These are phyloP conservation scores for Lutra lutra DNA, from an alignment of 2,797 vertebrate species.

Conservation along the genomic window DNA sequence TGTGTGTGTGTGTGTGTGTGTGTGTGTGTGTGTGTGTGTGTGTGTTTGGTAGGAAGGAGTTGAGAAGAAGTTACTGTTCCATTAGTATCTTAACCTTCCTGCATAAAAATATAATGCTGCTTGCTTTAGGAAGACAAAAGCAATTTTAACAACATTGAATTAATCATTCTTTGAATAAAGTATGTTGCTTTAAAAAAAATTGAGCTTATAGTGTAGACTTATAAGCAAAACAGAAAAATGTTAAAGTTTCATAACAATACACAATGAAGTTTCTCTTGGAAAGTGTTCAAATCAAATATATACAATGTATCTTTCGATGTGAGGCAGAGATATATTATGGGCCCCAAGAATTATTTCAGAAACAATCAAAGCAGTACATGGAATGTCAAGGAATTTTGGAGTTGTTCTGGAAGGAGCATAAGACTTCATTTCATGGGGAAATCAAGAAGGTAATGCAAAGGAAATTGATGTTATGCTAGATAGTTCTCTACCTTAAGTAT, in stretches of 20 bases:
- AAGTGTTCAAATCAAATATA: conserved; percentile 7
- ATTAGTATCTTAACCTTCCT: neutral
- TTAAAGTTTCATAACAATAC: conserved; percentile 15
- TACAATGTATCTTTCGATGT: conserved; percentile 10
- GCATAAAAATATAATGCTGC: conserved; percentile 9
- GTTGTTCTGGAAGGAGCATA: conserved; percentile 31
- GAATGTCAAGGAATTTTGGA: conserved; percentile 52
- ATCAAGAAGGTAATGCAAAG: conserved; percentile 64
- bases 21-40: neutral
- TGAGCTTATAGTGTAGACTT: neutral
- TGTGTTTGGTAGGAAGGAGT: neutral
- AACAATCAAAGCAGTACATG: conserved; percentile 43
- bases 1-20: neutral
- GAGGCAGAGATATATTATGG: neutral
- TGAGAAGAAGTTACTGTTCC: neutral
- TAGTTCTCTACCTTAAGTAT: conserved; percentile 45
- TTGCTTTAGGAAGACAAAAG: conserved; percentile 50
- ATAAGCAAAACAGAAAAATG: conserved; percentile 14
- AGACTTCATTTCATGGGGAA: conserved; percentile 52
- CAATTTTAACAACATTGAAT: conserved; percentile 49
- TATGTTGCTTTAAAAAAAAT: neutral
- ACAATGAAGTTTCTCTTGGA: conserved; percentile 31
- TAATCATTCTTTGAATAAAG: conserved; percentile 40
- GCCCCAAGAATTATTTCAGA: conserved; percentile 53
- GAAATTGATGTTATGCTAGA: conserved; percentile 55